Percentiles rank a stretch among this genome's conserved stretches.
Evolutionary conservation across 2,797 vertebrate genomes (phyloP).

Genomic region (Sebastes iracundus): DNA sequence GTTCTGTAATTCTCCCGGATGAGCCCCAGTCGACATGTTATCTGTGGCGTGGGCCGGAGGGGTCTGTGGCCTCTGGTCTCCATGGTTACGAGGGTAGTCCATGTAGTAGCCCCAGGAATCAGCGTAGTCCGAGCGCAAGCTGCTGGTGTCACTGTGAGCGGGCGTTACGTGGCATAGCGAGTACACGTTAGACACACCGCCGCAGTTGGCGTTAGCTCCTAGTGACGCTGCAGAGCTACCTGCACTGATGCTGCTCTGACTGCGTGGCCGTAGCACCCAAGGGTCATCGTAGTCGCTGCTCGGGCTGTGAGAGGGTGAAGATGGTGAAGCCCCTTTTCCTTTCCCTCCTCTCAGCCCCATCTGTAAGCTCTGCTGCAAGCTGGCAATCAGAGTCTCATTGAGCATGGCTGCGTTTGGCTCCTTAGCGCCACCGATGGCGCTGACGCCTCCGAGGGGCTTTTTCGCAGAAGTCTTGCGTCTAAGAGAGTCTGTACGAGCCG

Average conservation of each 20-base stretch:
- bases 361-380: slow-evolving; percentile 93
- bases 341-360: slow-evolving; percentile 83
- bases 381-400: slow-evolving; percentile 92
- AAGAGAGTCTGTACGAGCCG: slow-evolving; percentile 94
- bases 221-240: slow-evolving; percentile 90
- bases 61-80: slow-evolving; percentile 81
- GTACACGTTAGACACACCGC: slow-evolving; percentile 84
- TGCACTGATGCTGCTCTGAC: slow-evolving; percentile 92
- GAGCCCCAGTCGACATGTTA: slow-evolving; percentile 41
- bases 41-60: slow-evolving; percentile 51
- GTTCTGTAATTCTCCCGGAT: slow-evolving; percentile 72
- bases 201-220: slow-evolving; percentile 56
- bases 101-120: slow-evolving; percentile 95
- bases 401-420: slow-evolving; percentile 82
- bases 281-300: slow-evolving; percentile 96
- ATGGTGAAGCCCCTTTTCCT: slow-evolving; percentile 82
- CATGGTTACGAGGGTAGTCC: slow-evolving; percentile 83
- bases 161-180: slow-evolving; percentile 92
- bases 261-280: slow-evolving; percentile 92
- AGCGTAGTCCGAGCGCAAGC: slow-evolving; percentile 92
- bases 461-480: slow-evolving; percentile 86
- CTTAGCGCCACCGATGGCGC: slow-evolving; percentile 28
- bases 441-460: slow-evolving; percentile 72
- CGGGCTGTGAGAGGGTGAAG: slow-evolving; percentile 93
- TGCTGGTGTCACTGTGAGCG: slow-evolving; percentile 94